Base-by-base conservation (phyloP, 2,888 invertebrate genomes). In the Agrochola lota region DNA sequence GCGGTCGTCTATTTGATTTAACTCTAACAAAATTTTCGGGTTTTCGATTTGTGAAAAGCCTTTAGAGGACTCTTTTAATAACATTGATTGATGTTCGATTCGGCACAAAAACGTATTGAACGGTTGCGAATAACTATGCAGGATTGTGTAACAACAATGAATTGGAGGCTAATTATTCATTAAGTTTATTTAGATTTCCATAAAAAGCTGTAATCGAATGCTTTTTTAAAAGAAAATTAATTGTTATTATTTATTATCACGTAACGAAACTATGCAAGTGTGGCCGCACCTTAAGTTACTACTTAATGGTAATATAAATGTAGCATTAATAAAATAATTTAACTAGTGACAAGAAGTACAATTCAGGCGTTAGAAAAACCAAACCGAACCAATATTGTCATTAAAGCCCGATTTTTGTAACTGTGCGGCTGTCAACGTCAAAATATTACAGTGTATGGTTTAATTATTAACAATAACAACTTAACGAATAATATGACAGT, bases 271-370 rank as follows among this genome's bases (percentile, higher is more conserved):
- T 20, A n/a, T 35, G n/a, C 26, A 5, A 66, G 73, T 49, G 57
- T 85, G 83, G 74, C 67, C 74, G 74, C 66, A 72, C 7, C 7
- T 30, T 72, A 52, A 59, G 12, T 30, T 69, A 55, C 30, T 55
- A 52, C 0, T 66, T 49, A 68, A 30, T 59, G n/a, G 15, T 73
- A 74, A 40, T 60, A 70, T 71, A 55, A 59, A 64, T 23, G 2
- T 77, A 77, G 73, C 3, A 52, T 46, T 69, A 69, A 66, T 46
- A 49, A 26, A 59, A 49, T 74, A 74, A 17, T 71, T 26, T 52
- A 67, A 57, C 15, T 43, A 55, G 26, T 55, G 63, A 64, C n/a
- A 68, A 26, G 40, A 46, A 63, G 46, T 81, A 73, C 35, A 71
- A 35, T 63, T 77, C n/a, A 15, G n/a, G 75, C 17, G 71, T n/a